Conservation (phyloP, 2,888 invertebrate genomes). For the Drosophila kokeensis region DNA sequence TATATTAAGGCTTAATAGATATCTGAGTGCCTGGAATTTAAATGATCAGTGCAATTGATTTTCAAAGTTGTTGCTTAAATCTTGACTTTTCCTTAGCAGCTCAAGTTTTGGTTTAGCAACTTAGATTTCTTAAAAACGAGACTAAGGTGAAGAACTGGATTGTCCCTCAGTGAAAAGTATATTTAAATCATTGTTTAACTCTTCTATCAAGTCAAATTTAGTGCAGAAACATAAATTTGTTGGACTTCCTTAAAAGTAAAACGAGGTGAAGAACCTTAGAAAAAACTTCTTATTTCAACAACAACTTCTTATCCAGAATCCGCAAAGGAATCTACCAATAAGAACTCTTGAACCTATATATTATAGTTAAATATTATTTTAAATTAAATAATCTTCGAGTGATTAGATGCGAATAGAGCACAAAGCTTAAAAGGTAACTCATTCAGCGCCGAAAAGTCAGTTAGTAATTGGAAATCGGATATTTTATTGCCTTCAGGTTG, state of each 20-base stretch:
- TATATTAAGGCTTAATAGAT: conserved; percentile 18
- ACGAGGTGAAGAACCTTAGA: not conserved
- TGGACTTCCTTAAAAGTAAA: not conserved
- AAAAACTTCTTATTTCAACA: not conserved
- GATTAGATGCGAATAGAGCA: not conserved
- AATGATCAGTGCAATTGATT: not conserved
- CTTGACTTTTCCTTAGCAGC: not conserved
- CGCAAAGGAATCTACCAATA: not conserved
- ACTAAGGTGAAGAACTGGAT: not conserved
- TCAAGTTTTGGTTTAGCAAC: no score
- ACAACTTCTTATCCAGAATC: not conserved
- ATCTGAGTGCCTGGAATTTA: not conserved
- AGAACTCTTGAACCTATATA: not conserved
- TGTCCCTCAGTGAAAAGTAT: not conserved
- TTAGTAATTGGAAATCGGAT: not conserved
- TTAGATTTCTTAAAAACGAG: no score
- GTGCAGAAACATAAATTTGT: not conserved
- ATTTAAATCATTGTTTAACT: not conserved
- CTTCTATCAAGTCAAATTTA: not conserved
- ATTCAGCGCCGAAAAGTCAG: not conserved
- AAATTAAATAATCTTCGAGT: not conserved
- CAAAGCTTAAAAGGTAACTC: not conserved
- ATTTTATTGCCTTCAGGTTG: not conserved
- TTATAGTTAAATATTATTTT: not conserved
- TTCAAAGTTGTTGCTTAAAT: not conserved